phyloP scores from a whole-genome alignment of 1,140 invertebrate species.

The Gryllus bimaculatus region DNA sequence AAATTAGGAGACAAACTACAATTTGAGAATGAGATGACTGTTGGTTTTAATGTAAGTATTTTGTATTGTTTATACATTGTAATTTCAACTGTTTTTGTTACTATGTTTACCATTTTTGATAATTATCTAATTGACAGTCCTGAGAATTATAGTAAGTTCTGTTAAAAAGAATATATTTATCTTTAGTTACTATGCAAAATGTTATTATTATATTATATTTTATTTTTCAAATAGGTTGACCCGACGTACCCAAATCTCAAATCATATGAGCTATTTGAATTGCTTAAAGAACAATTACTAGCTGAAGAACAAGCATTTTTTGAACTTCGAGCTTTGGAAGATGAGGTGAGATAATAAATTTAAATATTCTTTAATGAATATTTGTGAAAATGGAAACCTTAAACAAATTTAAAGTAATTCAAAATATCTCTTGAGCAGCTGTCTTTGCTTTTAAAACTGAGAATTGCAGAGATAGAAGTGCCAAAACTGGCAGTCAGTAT shows the following conservation, averaged over 20 bases:
- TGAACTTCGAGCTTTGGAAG: constrained; percentile 39
- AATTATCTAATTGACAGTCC: neutral
- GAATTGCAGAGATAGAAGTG: constrained; percentile 32
- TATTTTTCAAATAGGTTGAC: constrained; percentile 39
- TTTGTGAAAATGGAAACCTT: neutral
- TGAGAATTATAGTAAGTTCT: neutral
- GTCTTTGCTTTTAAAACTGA: neutral
- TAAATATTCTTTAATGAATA: neutral
- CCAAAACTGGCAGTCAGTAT: constrained; percentile 39
- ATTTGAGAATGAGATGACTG: neutral
- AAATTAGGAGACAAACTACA: neutral
- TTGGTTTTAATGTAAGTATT: neutral
- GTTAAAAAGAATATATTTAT: neutral
- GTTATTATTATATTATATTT: neutral
- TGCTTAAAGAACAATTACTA: constrained; percentile 39
- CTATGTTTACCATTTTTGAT: neutral
- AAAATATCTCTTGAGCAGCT: neutral
- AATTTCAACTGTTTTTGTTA: neutral
- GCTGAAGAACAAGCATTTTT: constrained; percentile 39
- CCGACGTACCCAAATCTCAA: constrained; percentile 53
- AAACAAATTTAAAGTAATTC: neutral
- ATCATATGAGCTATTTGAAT: constrained; percentile 49
- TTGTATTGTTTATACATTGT: neutral
- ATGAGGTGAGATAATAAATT: constrained; percentile 30
- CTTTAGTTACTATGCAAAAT: neutral